phyloP scores from a whole-genome alignment of 2,113 vertebrate genomes.

The Kobus ellipsiprymnus region DNA sequence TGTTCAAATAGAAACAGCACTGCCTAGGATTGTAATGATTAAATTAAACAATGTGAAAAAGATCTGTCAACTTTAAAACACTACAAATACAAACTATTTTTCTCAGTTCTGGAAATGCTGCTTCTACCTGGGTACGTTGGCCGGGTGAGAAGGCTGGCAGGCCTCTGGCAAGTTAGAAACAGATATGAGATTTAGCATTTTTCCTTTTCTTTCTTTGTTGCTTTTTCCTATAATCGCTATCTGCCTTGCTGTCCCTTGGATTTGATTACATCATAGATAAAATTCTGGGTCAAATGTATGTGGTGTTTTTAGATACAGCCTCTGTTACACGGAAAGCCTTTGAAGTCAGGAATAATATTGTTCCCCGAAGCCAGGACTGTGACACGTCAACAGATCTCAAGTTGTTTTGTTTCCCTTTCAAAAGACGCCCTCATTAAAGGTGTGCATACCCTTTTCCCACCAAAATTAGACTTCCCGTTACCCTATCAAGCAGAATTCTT shows the following conservation, averaged over 20 bases:
- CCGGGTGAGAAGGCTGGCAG: not conserved
- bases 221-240: not conserved
- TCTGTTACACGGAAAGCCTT: not conserved
- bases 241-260: not conserved
- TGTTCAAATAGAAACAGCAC: not conserved
- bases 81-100: not conserved
- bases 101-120: not conserved
- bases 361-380: not conserved
- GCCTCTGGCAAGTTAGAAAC: not conserved
- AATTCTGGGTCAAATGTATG: not conserved
- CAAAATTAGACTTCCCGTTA: constrained; percentile 89
- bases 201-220: not conserved
- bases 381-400: not conserved
- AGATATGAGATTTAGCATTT: not conserved
- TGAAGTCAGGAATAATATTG: not conserved
- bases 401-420: constrained; percentile 19
- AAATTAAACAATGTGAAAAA: not conserved
- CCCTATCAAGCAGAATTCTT: constrained; percentile 97
- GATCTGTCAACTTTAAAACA: not conserved
- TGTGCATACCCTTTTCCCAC: constrained; percentile 14
- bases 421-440: constrained; percentile 39
- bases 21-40: not conserved
- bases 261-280: not conserved
- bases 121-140: not conserved
- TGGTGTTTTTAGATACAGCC: not conserved